Evolutionary conservation across 2,797 vertebrate species (phyloP).

Genomic region (Naso thynnoides): DNA sequence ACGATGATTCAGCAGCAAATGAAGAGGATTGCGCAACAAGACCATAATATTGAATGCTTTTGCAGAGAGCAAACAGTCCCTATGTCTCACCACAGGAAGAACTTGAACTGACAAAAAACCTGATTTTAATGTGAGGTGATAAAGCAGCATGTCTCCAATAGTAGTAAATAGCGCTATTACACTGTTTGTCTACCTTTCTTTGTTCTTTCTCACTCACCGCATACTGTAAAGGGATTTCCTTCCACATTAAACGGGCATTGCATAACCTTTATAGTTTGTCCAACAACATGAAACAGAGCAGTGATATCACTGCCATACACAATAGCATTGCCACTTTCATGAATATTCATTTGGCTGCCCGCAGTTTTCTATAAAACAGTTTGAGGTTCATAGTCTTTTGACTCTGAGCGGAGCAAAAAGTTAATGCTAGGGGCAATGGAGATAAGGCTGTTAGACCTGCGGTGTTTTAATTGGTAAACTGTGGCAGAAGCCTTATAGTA

Average conservation of each 20-base stretch:
- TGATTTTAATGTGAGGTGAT: constrained; percentile 48
- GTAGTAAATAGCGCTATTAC: constrained; percentile 21
- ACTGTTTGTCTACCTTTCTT: constrained; percentile 27
- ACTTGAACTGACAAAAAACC: constrained; percentile 42
- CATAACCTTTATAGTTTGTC: constrained; percentile 49
- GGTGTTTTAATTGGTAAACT: constrained; percentile 82
- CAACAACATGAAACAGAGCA: constrained; percentile 56
- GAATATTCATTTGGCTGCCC: constrained; percentile 74
- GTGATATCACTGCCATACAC: constrained; percentile 61
- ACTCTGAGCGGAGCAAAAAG: constrained; percentile 64
- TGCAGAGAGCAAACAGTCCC: constrained; percentile 24
- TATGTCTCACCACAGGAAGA: constrained; percentile 34
- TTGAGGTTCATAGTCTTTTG: constrained; percentile 69
- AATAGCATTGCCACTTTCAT: constrained; percentile 46
- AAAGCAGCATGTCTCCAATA: constrained; percentile 37
- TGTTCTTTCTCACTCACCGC: constrained; percentile 15
- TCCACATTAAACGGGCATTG: constrained; percentile 47
- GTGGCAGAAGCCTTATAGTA: constrained; percentile 71
- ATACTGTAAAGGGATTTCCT: constrained; percentile 51
- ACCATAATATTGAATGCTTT: constrained; percentile 13
- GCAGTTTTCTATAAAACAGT: constrained; percentile 64
- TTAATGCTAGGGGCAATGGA: constrained; percentile 66
- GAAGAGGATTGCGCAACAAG: constrained; percentile 26
- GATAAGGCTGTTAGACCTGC: constrained; percentile 78
- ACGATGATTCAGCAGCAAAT: constrained; percentile 37